Percentiles rank a stretch among this genome's conserved stretches.
Evolutionary conservation across 2,797 vertebrate genomes (phyloP).

Genomic region (Chloroceryle inda): DNA sequence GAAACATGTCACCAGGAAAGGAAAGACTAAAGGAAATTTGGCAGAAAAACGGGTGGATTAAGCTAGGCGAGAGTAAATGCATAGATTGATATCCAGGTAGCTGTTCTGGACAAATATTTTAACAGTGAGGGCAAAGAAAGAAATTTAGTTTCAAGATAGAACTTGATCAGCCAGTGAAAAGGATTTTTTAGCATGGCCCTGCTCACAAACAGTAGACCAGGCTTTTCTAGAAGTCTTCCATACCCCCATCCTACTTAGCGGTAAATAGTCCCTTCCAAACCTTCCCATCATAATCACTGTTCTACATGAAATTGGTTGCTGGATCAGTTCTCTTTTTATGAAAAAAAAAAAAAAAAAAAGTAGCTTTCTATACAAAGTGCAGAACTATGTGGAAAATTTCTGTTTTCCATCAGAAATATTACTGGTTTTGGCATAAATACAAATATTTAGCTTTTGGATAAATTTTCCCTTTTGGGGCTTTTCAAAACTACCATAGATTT

Average conservation of each 20-base stretch:
- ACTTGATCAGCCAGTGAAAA: neutral
- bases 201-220: neutral
- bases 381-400: neutral
- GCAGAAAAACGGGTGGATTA: neutral
- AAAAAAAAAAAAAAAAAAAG: neutral
- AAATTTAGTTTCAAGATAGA: neutral
- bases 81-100: neutral
- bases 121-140: neutral
- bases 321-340: neutral
- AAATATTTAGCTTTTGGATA: neutral
- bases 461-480: neutral
- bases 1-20: neutral
- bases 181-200: neutral
- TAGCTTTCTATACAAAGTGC: neutral
- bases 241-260: neutral
- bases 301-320: neutral
- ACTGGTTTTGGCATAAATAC: neutral
- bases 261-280: neutral
- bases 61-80: neutral
- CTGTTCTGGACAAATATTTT: conserved; percentile 15
- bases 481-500: neutral
- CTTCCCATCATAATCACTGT: neutral
- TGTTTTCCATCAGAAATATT: neutral
- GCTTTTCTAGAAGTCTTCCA: neutral
- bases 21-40: conserved; percentile 10